Evolutionary conservation across 2,113 vertebrate genomes (phyloP).

Genomic region (Xenopus laevis): DNA sequence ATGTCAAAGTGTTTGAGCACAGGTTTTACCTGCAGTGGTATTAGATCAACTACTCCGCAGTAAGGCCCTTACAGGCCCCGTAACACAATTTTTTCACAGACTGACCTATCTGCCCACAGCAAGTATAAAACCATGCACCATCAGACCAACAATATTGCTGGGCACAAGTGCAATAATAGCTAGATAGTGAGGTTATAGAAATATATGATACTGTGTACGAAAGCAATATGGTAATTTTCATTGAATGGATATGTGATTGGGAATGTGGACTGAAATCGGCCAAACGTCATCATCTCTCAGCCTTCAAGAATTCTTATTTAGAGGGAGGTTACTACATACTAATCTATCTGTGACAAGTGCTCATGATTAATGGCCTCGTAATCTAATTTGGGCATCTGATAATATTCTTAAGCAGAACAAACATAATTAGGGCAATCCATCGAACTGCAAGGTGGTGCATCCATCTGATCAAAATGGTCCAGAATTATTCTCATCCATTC

Average conservation of each 20-base stretch:
- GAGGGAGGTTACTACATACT: constrained; percentile 6
- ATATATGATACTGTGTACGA: neutral
- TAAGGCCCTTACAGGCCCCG: too few species aligned
- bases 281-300: constrained; percentile 25
- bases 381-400: constrained; percentile 64
- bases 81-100: too few species aligned
- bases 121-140: too few species aligned
- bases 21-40: too few species aligned
- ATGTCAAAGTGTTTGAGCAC: too few species aligned
- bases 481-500: constrained; percentile 55
- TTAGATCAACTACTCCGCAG: too few species aligned
- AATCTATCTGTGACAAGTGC: constrained; percentile 47
- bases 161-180: too few species aligned
- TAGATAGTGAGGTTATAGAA: neutral
- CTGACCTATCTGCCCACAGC: too few species aligned
- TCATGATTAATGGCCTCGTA: constrained; percentile 68
- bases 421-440: constrained; percentile 72
- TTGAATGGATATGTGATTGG: neutral
- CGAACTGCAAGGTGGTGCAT: constrained; percentile 77
- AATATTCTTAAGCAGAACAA: constrained; percentile 70
- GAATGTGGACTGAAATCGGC: neutral
- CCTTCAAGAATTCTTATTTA: constrained; percentile 11
- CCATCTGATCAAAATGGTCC: constrained; percentile 61
- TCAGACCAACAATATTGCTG: too few species aligned
- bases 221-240: neutral